Base-by-base conservation (phyloP, 2,113 vertebrate species). In the Cyanoramphus novaezelandiae region DNA sequence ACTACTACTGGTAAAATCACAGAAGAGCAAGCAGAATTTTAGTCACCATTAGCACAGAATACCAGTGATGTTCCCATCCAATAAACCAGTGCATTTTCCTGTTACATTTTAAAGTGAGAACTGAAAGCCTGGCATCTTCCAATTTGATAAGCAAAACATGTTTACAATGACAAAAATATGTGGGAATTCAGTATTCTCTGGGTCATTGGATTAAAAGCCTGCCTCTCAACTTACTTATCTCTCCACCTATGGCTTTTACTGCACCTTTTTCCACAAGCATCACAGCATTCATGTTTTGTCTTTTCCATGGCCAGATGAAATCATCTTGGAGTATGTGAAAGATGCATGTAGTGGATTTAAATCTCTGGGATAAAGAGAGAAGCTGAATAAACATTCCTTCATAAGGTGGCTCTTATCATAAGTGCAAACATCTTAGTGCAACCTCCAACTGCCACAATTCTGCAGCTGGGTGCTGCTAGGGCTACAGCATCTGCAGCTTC, bases 361-460 rank as follows among this genome's bases (percentile, higher is more conserved):
- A 52, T 93, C 35, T 94, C 72, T 79, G 80, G 83, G 77, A 65
- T 93, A 77, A 95, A 93, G 69, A 77, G 25, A 91, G 77, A 93
- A 93, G 68, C 71, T 0, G 4, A 92, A 85, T 83, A 89, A 92
- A 76, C 80, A 82, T 93, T 93, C 64, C 65, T 43, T 59, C 5
- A 6, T 82, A 47, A 96, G 70, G 50, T 86, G 88, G 70, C 72
- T 84, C 53, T 79, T 86, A 39, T 59, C 2, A 0, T 84, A 69
- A 49, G 62, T 33, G 37, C 0, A 7, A 78, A 83, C 0, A 0
- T 39, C 82, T 90, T 80, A 88, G 88, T 92, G 71, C 60, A 29
- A 62, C 52, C 52, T 69, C 41, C 60, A 83, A 28, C 44, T 81
- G 65, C 74, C 79, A 91, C 59, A 90, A 57, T 20, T 47, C 29